Conservation (phyloP, 2,888 invertebrate genomes). For the Bimastos eiseni region DNA sequence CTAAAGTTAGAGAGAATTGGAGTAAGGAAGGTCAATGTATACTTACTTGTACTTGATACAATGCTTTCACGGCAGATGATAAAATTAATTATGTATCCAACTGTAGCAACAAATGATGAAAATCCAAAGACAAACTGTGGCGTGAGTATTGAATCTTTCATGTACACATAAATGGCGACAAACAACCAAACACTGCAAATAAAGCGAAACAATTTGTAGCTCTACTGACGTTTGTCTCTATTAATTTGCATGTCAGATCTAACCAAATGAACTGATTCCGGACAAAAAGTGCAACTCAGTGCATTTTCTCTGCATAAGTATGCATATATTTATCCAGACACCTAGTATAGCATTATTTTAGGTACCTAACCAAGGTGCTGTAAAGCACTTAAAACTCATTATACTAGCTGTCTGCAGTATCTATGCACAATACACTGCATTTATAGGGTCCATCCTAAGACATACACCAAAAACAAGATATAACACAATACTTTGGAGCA, state of each 20-base stretch:
- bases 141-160: constrained; percentile 52
- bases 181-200: constrained; percentile 57
- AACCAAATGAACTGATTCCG: not conserved
- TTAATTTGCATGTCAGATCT: not conserved
- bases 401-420: not conserved
- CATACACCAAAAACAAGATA: too few relatives aligned
- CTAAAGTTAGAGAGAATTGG: too few relatives aligned
- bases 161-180: constrained; percentile 56
- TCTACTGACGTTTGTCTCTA: not conserved
- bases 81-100: constrained; percentile 54
- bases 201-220: not conserved
- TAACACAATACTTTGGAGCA: too few relatives aligned
- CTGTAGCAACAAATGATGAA: constrained; percentile 53
- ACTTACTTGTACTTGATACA: constrained; percentile 29
- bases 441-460: too few relatives aligned
- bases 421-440: too few relatives aligned
- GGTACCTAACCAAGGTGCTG: not conserved
- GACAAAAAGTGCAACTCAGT: not conserved
- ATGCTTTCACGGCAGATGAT: constrained; percentile 26
- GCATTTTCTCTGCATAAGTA: not conserved
- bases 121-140: constrained; percentile 53
- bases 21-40: too few relatives aligned
- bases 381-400: not conserved
- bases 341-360: too few relatives aligned
- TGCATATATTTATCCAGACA: too few relatives aligned